Base-by-base conservation (phyloP, 2,113 vertebrate species). In the Fukomys damarensis region DNA sequence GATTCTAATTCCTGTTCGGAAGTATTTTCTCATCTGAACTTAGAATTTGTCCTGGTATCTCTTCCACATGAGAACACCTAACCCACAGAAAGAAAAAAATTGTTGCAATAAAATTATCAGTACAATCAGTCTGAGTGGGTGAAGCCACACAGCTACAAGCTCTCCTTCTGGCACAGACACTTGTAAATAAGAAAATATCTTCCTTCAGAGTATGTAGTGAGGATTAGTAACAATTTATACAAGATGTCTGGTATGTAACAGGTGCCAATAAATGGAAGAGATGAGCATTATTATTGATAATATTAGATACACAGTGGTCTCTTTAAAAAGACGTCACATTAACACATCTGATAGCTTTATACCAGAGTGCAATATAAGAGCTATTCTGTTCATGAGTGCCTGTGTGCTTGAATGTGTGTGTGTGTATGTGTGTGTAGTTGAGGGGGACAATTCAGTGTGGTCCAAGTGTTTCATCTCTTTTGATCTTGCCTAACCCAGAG, bases 211-310 rank as follows among this genome's bases (percentile, higher is more conserved):
- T 24, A 82, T 95, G 24, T 81, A 88, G 59, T 70, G 74, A 88
- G 56, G 49, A 88, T n/a, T 80, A 92, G 79, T 65, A 54, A 63
- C 90, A 81, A 85, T 81, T 96, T 96, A 82, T 68, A 89, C 7
- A 89, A 91, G 32, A 68, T 52, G 32, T 79, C 63, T 96, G 61
- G 22, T 72, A 28, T 54, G 11, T 22, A 41, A 70, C 6, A 61
- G 28, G 28, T 58, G 19, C 22, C 41, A 80, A 80, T 87, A 88
- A 92, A 35, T 91, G 43, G 70, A 68, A 46, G 30, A 56, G 65
- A 32, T 9, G 56, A 52, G 16, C 43, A 66, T 59, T 72, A 32
- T 84, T 83, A 46, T 46, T 89, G 54, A 35, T 92, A 81, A 38
- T 80, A 63, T 56, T 83, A 49, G 26, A 28, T 58, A 0, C 41